Evolutionary conservation across 2,113 vertebrate genomes (phyloP).

Genomic region (Catagonus wagneri): DNA sequence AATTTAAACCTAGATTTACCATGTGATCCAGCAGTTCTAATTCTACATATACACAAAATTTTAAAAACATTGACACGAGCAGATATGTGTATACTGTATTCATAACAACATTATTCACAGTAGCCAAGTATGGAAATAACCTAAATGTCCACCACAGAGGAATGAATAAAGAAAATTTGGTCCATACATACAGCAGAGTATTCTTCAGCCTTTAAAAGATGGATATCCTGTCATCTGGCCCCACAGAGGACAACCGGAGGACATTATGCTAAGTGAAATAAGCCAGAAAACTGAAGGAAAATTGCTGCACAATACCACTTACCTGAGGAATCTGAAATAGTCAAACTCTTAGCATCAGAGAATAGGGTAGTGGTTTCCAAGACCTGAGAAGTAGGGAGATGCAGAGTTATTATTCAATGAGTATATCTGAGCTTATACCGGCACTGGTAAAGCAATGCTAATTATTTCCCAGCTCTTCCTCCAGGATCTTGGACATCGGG

Average conservation of each 20-base stretch:
- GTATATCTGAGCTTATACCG: background rate
- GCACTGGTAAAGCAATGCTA: background rate
- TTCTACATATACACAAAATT: background rate
- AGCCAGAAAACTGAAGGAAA: background rate
- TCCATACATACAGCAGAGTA: background rate
- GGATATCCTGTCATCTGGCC: background rate
- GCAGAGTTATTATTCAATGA: background rate
- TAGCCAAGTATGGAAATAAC: background rate
- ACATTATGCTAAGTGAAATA: background rate
- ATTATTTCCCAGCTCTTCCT: background rate
- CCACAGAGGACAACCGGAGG: background rate
- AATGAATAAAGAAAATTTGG: background rate
- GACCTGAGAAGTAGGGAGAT: background rate
- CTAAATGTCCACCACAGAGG: background rate
- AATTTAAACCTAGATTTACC: background rate
- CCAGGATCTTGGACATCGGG: background rate
- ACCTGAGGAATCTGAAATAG: background rate
- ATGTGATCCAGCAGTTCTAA: background rate
- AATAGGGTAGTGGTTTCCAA: background rate
- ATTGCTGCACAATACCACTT: background rate
- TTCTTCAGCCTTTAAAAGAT: background rate
- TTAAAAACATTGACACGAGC: background rate
- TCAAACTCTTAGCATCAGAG: background rate
- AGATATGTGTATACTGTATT: background rate
- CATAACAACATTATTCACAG: background rate